Conservation (phyloP, 2,888 invertebrate species). For the Vesta saturnalis region DNA sequence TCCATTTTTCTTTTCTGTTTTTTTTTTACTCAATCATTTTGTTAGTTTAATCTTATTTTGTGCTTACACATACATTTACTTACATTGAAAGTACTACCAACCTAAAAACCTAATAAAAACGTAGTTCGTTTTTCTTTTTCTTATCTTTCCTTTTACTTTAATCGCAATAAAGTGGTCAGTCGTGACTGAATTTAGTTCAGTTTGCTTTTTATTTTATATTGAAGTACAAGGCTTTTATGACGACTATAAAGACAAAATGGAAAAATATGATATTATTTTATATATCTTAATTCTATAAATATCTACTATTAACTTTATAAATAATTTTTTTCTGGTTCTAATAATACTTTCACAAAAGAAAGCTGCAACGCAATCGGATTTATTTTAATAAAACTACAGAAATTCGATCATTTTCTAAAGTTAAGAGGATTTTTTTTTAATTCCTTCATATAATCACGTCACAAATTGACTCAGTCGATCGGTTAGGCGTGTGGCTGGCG, state of each 20-base stretch:
- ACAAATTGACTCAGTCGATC: no score
- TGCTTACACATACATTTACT: constrained; percentile 2
- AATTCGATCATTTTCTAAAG: no score
- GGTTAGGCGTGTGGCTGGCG: no score
- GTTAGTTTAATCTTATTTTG: constrained; percentile 23
- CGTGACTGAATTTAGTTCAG: constrained; percentile 21
- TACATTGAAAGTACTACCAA: not conserved
- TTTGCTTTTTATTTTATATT: constrained; percentile 21
- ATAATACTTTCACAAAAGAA: no score
- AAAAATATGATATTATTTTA: constrained; percentile 18
- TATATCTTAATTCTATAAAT: not conserved
- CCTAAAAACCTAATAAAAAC: constrained; percentile 7
- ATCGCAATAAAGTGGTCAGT: constrained; percentile 19
- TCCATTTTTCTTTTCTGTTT: constrained; percentile 24
- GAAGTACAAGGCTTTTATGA: constrained; percentile 14
- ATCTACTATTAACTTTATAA: no score
- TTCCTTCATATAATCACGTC: no score
- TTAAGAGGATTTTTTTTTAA: no score
- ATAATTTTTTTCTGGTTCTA: no score
- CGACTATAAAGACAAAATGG: constrained; percentile 19
- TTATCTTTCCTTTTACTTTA: constrained; percentile 14
- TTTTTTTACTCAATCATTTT: constrained; percentile 18
- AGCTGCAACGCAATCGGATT: no score
- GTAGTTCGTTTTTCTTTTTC: constrained; percentile 8
- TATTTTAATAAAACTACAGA: no score